Conservation (phyloP, 2,797 vertebrate species). For the Dermochelys coriacea region DNA sequence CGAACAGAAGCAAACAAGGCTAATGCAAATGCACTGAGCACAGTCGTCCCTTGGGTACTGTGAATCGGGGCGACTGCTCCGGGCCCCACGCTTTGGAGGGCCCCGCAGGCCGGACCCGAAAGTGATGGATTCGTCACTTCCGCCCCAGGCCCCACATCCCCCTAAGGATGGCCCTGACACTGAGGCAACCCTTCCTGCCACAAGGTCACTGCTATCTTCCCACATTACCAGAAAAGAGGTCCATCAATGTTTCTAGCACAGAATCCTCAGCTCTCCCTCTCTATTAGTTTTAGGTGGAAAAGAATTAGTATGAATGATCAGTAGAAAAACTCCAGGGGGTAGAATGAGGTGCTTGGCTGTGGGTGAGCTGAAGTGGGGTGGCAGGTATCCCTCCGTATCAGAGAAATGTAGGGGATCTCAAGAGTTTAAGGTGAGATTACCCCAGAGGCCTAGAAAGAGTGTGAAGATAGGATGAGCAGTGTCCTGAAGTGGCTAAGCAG, state of each 20-base stretch:
- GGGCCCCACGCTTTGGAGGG: no score
- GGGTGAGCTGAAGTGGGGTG: background rate
- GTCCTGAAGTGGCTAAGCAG: background rate
- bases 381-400: fast-evolving
- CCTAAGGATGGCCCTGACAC: background rate
- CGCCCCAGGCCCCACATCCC: no score
- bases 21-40: background rate
- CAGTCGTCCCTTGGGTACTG: no score
- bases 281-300: background rate
- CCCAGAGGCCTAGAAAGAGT: background rate
- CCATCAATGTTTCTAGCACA: background rate
- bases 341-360: background rate
- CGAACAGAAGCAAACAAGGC: background rate
- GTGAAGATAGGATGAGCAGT: background rate
- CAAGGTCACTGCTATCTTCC: background rate
- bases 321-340: background rate
- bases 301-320: background rate
- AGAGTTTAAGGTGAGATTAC: background rate
- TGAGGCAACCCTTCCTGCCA: background rate
- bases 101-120: no score
- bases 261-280: background rate
- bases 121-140: no score
- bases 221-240: background rate
- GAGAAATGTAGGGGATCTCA: background rate
- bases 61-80: no score